Evolutionary conservation across 2,797 vertebrate species (phyloP).

Genomic region (Apogon talboti): DNA sequence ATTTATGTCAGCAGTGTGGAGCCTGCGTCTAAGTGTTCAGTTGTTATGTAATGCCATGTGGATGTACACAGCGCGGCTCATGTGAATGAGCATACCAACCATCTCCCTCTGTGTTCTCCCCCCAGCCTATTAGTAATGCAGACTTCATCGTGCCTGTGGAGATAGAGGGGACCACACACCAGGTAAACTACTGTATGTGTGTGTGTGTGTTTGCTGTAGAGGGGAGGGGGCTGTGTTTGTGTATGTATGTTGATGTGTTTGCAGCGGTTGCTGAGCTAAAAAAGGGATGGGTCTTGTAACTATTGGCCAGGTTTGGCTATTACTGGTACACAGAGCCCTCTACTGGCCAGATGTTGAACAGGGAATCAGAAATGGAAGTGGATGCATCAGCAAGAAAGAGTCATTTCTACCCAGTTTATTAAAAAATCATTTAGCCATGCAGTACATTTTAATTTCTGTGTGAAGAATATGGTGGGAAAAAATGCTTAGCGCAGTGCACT

Average conservation of each 20-base stretch:
- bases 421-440: slow-evolving; percentile 23
- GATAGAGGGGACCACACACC: slow-evolving; percentile 92
- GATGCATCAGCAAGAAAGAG: slow-evolving; percentile 25
- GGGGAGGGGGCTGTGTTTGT: slow-evolving; percentile 43
- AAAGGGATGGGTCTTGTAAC: slow-evolving; percentile 70
- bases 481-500: background rate
- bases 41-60: slow-evolving; percentile 74
- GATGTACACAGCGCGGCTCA: slow-evolving; percentile 61
- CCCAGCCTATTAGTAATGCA: slow-evolving; percentile 90
- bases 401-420: slow-evolving; percentile 28
- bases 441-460: background rate
- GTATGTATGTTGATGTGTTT: slow-evolving; percentile 62
- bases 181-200: slow-evolving; percentile 79
- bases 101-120: slow-evolving; percentile 60
- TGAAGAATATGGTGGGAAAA: background rate
- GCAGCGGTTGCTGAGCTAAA: slow-evolving; percentile 65
- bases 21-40: slow-evolving; percentile 18
- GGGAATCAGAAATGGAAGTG: slow-evolving; percentile 14
- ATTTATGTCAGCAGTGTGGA: slow-evolving; percentile 39
- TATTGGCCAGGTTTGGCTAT: slow-evolving; percentile 46
- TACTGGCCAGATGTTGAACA: slow-evolving; percentile 70
- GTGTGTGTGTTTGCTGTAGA: slow-evolving; percentile 40
- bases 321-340: slow-evolving; percentile 68
- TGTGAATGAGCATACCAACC: slow-evolving; percentile 57
- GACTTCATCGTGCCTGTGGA: slow-evolving; percentile 94